A percentile compares a stretch with the other conserved stretches of the same genome.
These are phyloP conservation scores for Channallabes apus DNA, from an alignment of 2,797 vertebrate genomes.

Conservation along the genomic window DNA sequence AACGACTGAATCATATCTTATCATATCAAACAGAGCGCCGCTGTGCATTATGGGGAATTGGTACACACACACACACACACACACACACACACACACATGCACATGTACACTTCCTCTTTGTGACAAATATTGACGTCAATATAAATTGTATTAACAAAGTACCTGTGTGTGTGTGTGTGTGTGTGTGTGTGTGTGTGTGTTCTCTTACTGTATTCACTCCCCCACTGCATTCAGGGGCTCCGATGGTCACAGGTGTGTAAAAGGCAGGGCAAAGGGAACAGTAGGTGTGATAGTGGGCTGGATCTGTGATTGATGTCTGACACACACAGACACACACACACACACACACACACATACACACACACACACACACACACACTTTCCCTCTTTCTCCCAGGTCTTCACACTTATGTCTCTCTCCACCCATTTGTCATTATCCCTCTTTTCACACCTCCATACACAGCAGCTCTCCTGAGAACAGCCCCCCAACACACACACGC, in stretches of 20 bases:
- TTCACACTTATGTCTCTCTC: slow-evolving; percentile 47
- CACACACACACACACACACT: not conserved
- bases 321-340: too few species aligned
- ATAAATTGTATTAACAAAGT: not conserved
- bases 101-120: not conserved
- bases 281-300: not conserved
- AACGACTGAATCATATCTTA: not conserved
- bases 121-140: not conserved
- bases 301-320: slow-evolving; percentile 10
- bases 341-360: not conserved
- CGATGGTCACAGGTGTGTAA: not conserved
- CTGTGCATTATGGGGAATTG: not conserved
- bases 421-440: slow-evolving; percentile 42
- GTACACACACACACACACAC: not conserved
- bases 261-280: not conserved
- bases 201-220: too few species aligned
- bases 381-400: slow-evolving; percentile 43
- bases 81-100: not conserved
- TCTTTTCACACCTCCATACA: slow-evolving; percentile 50
- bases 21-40: not conserved
- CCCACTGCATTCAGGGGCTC: too few species aligned
- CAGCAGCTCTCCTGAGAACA: slow-evolving; percentile 33
- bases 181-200: too few species aligned
- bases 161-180: not conserved
- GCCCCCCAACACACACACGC: not conserved